Evolutionary conservation across 2,888 invertebrate genomes (phyloP).

Genomic region (Agrilus biguttatus): DNA sequence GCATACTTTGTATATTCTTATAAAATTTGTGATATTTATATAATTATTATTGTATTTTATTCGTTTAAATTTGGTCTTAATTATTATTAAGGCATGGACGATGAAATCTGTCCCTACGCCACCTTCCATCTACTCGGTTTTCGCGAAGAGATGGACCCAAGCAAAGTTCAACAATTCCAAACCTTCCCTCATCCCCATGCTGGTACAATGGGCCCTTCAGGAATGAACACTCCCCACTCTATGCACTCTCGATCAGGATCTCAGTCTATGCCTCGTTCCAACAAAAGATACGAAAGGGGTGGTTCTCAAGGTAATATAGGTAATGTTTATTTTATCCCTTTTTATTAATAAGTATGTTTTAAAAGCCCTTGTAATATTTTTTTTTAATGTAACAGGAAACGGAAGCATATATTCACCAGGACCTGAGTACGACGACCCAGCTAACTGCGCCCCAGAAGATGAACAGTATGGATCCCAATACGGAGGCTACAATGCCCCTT

Average conservation of each 20-base stretch:
- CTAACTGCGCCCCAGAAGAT: conserved; percentile 82
- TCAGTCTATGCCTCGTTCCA: conserved; percentile 64
- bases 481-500: conserved; percentile 64
- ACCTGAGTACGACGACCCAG: conserved; percentile 87
- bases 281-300: conserved; percentile 29
- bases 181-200: conserved; percentile 76
- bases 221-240: conserved; percentile 49
- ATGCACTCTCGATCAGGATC: conserved; percentile 75
- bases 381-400: conserved; percentile 41
- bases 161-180: conserved; percentile 79
- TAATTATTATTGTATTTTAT: conserved; percentile 1
- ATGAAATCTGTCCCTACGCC: conserved; percentile 93
- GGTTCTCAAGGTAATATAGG: conserved; percentile 27
- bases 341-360: too few species aligned
- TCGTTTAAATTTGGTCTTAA: conserved; percentile 14
- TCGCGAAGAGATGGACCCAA: conserved; percentile 91
- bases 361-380: not conserved
- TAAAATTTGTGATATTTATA: too few species aligned
- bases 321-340: not conserved
- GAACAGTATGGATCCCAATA: conserved; percentile 85
- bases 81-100: conserved; percentile 65
- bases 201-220: conserved; percentile 70
- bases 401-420: conserved; percentile 71
- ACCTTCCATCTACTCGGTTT: conserved; percentile 91
- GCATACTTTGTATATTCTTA: too few species aligned